Percentiles rank a stretch among this genome's conserved stretches.
phyloP scores from a whole-genome alignment of 1,140 invertebrate genomes.

The Yoshiicerus persimilis region DNA sequence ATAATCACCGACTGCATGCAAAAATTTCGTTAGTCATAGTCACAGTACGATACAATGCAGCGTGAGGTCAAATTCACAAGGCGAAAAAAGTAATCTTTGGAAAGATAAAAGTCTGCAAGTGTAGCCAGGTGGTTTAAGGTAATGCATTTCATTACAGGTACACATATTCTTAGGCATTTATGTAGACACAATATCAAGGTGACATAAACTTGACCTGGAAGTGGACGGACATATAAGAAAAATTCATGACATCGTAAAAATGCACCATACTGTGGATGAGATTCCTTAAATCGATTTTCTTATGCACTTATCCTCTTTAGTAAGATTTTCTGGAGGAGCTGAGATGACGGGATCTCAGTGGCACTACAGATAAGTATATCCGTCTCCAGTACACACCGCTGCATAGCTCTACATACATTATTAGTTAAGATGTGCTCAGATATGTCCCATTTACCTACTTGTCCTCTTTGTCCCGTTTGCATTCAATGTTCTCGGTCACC shows the following conservation, averaged over 20 bases:
- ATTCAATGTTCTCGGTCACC: not conserved
- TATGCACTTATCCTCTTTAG: not conserved
- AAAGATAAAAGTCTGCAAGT: not conserved
- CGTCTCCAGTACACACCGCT: not conserved
- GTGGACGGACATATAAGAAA: not conserved
- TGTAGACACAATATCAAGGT: not conserved
- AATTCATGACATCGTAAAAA: constrained; percentile 6
- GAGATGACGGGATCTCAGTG: not conserved
- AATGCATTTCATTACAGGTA: not conserved
- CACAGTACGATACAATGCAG: not conserved
- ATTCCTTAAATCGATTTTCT: constrained; percentile 14
- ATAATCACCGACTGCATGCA: not conserved
- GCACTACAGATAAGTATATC: not conserved
- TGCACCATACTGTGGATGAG: not conserved
- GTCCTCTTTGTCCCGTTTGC: not conserved
- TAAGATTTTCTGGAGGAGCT: not conserved
- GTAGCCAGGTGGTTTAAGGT: not conserved
- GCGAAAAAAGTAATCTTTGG: not conserved
- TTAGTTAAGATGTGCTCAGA: not conserved
- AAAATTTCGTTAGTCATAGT: not conserved
- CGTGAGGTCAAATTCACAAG: not conserved
- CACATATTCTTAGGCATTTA: too few relatives aligned
- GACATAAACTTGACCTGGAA: constrained; percentile 12
- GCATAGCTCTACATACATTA: not conserved
- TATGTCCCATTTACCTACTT: not conserved